Evolutionary conservation across 2,113 vertebrate species (phyloP), one percentile per base, ranked within the genome.

Genomic region (Zosterops borbonicus): DNA sequence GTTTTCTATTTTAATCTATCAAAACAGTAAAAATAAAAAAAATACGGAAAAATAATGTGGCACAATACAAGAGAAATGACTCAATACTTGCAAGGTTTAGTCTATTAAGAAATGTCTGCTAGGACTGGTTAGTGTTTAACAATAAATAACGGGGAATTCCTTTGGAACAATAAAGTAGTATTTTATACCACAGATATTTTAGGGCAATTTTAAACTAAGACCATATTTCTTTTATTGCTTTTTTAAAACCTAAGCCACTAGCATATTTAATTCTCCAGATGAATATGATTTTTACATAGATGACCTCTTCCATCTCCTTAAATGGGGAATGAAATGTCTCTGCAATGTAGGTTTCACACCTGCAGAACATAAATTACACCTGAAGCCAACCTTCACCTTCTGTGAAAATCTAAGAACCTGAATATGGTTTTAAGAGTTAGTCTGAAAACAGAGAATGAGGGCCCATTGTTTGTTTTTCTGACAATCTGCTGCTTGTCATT

Each of bases 1-100:
- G 63, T 86, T 96, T 90, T 96, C 70, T 88, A 68, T 96, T 94
- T 93, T 56, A 95, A 83, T 81, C 64, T 92, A 77, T 86, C 0
- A 5, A 92, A 94, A 55, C 14, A 58, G 23, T 76, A 53, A 93
- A n/a, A n/a, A n/a, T n/a, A 39, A 39, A 39, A 39, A 9, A 9
- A 39, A 17, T n/a, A n/a, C 1, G 39, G 44, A 46, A 88, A 83
- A 81, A 81, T 41, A 70, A 52, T 60, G 64, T 90, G 92, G 52
- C 71, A 85, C 33, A 27, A n/a, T 37, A 60, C 16, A 77, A 75
- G 79, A 96, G 39, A 63, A 65, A 64, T 68, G 41, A 60, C 79
- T 95, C 37, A 64, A 14, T 58, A 55, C 58, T 77, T 90, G 60
- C 29, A 88, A 60, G 52, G 55, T 78, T 92, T 50, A 47, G 52